Conservation (phyloP, 2,113 vertebrate genomes). For the Montifringilla adamsi region DNA sequence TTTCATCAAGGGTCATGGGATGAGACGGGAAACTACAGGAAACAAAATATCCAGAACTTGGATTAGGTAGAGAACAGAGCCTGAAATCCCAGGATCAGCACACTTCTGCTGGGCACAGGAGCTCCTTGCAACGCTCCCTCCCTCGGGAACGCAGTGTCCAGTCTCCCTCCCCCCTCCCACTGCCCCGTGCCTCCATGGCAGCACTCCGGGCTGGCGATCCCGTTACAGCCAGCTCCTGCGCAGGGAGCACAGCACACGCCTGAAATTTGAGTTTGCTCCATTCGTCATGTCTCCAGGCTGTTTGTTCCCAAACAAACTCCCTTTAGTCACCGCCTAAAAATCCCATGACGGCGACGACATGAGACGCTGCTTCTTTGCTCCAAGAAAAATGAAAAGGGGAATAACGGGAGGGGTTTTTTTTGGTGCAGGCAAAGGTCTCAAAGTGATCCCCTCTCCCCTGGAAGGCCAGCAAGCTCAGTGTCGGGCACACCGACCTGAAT, state of each 20-base stretch:
- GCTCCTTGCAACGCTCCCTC: not conserved
- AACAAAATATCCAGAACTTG: not conserved
- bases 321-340: constrained; percentile 50
- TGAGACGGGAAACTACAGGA: not conserved
- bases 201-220: not conserved
- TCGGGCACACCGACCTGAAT: accelerated
- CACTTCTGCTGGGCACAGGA: not conserved
- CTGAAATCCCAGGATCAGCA: not conserved
- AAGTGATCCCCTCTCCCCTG: not conserved
- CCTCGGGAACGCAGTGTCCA: not conserved
- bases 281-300: constrained; percentile 27
- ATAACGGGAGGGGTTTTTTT: not conserved
- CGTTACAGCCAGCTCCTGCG: constrained; percentile 4
- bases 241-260: not conserved
- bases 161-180: not conserved
- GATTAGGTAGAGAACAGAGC: not conserved
- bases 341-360: not conserved
- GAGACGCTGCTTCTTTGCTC: not conserved
- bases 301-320: constrained; percentile 58
- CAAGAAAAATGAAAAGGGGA: not conserved
- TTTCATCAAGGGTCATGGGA: not conserved
- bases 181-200: not conserved
- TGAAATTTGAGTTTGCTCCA: constrained; percentile 58
- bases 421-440: not conserved
- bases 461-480: not conserved